A percentile compares a stretch with the other conserved stretches of the same genome.
Evolutionary conservation across 1,140 invertebrate genomes (phyloP).

Genomic region (Melipona quadrifasciata): DNA sequence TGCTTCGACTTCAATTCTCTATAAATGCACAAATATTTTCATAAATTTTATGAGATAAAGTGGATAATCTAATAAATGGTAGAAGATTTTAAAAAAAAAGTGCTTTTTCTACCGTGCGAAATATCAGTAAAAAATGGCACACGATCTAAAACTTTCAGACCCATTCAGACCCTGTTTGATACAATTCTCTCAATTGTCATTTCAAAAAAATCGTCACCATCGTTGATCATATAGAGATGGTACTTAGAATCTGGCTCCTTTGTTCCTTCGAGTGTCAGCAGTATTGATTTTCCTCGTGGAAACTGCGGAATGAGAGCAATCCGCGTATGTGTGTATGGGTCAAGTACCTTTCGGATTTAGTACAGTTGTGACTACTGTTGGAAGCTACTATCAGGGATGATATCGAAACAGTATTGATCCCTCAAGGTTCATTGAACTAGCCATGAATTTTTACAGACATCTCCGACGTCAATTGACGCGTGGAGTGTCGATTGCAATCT

Average conservation of each 20-base stretch:
- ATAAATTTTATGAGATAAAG: too few species aligned
- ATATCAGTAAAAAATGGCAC: too few species aligned
- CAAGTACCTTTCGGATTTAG: background rate
- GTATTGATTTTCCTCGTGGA: slow-evolving; percentile 7
- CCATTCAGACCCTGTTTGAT: background rate
- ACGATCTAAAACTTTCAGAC: background rate
- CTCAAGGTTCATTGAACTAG: background rate
- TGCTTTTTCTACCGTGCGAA: too few species aligned
- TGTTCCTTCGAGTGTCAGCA: background rate
- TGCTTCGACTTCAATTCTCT: too few species aligned
- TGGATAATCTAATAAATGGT: too few species aligned
- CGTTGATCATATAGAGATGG: background rate
- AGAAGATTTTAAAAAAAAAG: too few species aligned
- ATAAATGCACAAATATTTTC: too few species aligned
- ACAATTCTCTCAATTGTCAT: background rate
- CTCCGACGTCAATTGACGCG: background rate
- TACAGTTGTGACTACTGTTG: background rate
- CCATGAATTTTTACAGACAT: background rate
- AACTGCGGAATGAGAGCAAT: background rate
- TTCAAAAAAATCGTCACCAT: background rate
- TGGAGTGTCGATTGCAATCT: background rate
- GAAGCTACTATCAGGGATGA: background rate
- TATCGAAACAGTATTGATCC: background rate
- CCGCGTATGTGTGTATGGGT: background rate
- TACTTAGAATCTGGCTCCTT: slow-evolving; percentile 1